Evolutionary conservation across 2,113 vertebrate genomes (phyloP).

Genomic region (Euleptes europaea): DNA sequence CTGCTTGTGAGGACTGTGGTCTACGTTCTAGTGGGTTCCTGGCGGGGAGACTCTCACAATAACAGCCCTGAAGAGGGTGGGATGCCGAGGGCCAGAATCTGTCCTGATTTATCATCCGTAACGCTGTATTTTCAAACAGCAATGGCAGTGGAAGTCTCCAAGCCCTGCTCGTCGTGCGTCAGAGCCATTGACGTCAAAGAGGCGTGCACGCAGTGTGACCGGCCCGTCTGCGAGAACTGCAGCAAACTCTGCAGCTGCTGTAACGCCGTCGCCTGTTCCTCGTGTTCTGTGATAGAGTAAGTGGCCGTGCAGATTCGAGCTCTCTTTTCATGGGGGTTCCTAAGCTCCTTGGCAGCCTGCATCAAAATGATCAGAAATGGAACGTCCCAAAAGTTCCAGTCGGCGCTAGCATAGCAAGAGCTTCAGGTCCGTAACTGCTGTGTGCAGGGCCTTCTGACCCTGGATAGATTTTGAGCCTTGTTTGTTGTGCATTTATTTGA

Average conservation of each 20-base stretch:
- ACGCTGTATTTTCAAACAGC: conserved; percentile 42
- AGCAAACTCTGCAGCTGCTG: conserved; percentile 72
- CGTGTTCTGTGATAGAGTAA: conserved; percentile 74
- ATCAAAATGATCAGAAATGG: not conserved
- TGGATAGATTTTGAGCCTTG: not conserved
- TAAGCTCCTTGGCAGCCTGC: not conserved
- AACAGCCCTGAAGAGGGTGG: not conserved
- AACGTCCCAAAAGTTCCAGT: not conserved
- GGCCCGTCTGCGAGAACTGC: conserved; percentile 67
- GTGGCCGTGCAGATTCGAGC: conserved; percentile 27
- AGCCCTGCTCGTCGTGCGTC: conserved; percentile 73
- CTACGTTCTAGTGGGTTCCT: not conserved
- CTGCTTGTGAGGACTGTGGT: not conserved
- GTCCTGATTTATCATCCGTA: not conserved
- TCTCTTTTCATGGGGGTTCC: not conserved
- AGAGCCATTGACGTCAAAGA: conserved; percentile 64
- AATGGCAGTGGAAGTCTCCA: not conserved
- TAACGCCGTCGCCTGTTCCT: conserved; percentile 49
- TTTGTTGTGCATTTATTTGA: too few species aligned
- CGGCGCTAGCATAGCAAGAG: not conserved
- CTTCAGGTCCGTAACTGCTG: not conserved
- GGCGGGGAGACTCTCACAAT: too few species aligned
- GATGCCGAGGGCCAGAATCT: not conserved
- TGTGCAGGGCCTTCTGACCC: not conserved
- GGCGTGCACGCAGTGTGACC: conserved; percentile 69